Percentiles rank a stretch among this genome's conserved stretches.
Conservation (phyloP, 2,888 invertebrate genomes). For the Operophtera brumata region DNA sequence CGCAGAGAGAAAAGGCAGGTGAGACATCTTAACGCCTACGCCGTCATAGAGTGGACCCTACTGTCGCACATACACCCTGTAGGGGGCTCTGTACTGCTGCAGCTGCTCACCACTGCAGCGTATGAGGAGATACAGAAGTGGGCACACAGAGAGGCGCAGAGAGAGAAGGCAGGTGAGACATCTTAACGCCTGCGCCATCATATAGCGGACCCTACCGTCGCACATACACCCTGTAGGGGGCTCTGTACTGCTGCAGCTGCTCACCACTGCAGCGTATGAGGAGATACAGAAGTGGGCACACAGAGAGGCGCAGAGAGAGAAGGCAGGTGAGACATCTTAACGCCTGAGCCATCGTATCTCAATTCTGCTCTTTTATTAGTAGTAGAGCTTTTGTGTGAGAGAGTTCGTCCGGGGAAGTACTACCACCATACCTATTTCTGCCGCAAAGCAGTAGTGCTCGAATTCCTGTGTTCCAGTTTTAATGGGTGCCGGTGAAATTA, state of each 20-base stretch:
- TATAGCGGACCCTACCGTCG: conserved; percentile 86
- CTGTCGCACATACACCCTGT: conserved; percentile 86
- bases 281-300: conserved; percentile 80
- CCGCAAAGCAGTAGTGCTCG: too few relatives aligned
- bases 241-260: conserved; percentile 86
- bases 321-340: conserved; percentile 56
- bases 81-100: conserved; percentile 85
- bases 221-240: conserved; percentile 85
- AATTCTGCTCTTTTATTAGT: too few relatives aligned
- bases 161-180: conserved; percentile 57
- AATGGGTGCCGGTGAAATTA: too few relatives aligned
- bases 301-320: conserved; percentile 58
- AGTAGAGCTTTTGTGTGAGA: too few relatives aligned
- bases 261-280: conserved; percentile 85
- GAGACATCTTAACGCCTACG: conserved; percentile 67
- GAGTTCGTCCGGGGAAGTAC: too few relatives aligned
- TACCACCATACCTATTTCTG: too few relatives aligned
- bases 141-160: conserved; percentile 62
- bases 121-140: conserved; percentile 84
- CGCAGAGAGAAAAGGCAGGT: conserved; percentile 60
- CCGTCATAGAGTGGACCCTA: conserved; percentile 83
- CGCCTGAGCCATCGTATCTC: conserved; percentile 83
- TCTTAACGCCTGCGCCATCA: conserved; percentile 75
- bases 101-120: conserved; percentile 84
- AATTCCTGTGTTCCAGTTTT: too few relatives aligned